These are phyloP conservation scores for Cryptotis parvus DNA, from an alignment of 2,113 vertebrate genomes.

Conservation along the genomic window DNA sequence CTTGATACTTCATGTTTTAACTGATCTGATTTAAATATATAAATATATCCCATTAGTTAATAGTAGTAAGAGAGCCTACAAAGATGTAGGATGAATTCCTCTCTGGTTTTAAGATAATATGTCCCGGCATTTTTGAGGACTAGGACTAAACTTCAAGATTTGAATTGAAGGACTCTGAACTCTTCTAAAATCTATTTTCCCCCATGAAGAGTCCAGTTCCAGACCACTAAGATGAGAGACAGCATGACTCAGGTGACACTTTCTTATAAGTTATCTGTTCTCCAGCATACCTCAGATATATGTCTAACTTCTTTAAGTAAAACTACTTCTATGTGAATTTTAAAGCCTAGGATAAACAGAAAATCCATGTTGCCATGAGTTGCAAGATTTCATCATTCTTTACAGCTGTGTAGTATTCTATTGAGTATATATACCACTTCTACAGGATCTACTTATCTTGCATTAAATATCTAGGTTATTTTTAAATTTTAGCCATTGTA, in stretches of 20 bases:
- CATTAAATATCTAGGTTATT: too few relatives aligned
- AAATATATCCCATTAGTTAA: conserved; percentile 39
- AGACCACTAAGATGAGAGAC: background rate
- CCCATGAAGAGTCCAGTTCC: background rate
- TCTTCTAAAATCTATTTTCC: background rate
- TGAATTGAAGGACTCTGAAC: background rate
- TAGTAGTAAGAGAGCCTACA: conserved; percentile 5
- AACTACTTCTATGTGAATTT: background rate
- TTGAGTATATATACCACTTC: too few relatives aligned
- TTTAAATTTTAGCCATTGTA: too few relatives aligned
- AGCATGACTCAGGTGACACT: background rate
- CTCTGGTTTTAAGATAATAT: background rate
- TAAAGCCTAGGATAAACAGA: background rate
- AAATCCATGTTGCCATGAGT: too few relatives aligned
- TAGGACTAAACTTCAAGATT: background rate
- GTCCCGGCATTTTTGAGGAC: background rate
- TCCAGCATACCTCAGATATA: background rate
- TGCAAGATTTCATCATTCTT: too few relatives aligned
- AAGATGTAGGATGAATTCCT: background rate
- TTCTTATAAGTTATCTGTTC: background rate
- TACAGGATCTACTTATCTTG: too few relatives aligned
- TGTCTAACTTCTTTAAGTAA: background rate
- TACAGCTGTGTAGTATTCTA: too few relatives aligned
- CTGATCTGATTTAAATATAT: conserved; percentile 45
- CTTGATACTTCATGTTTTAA: conserved; percentile 42